Evolutionary conservation across 2,797 vertebrate species (phyloP).

Genomic region (Semotilus atromaculatus): DNA sequence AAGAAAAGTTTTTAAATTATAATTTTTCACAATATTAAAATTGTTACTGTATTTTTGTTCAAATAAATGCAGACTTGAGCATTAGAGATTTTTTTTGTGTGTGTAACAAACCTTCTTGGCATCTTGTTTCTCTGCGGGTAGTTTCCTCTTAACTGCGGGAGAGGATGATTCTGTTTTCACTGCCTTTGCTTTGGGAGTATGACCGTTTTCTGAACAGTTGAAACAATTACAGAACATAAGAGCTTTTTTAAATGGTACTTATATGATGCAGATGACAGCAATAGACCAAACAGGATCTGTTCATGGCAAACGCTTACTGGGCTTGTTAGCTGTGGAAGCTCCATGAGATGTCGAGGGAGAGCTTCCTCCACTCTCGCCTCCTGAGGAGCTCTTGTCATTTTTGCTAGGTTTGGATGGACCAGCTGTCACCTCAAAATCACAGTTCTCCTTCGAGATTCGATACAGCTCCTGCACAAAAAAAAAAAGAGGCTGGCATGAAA

Average conservation of each 20-base stretch:
- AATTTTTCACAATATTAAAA: background rate
- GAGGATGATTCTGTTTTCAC: constrained; percentile 67
- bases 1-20: background rate
- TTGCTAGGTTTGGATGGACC: constrained; percentile 68
- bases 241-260: background rate
- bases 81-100: background rate
- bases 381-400: constrained; percentile 85
- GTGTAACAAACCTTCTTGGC: constrained; percentile 76
- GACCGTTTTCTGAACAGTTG: constrained; percentile 63
- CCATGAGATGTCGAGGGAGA: constrained; percentile 75
- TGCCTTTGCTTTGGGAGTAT: constrained; percentile 61
- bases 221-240: background rate
- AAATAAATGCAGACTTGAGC: background rate
- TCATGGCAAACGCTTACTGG: constrained; percentile 64
- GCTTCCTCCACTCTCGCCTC: constrained; percentile 83
- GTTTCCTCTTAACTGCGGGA: constrained; percentile 65
- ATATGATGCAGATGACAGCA: background rate
- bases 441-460: constrained; percentile 92
- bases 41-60: background rate
- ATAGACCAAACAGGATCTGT: background rate
- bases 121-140: constrained; percentile 54
- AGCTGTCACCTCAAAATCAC: constrained; percentile 82
- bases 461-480: constrained; percentile 84
- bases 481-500: background rate
- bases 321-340: constrained; percentile 64